These are phyloP conservation scores for Mamestra brassicae DNA, from an alignment of 2,888 invertebrate genomes.

Conservation along the genomic window DNA sequence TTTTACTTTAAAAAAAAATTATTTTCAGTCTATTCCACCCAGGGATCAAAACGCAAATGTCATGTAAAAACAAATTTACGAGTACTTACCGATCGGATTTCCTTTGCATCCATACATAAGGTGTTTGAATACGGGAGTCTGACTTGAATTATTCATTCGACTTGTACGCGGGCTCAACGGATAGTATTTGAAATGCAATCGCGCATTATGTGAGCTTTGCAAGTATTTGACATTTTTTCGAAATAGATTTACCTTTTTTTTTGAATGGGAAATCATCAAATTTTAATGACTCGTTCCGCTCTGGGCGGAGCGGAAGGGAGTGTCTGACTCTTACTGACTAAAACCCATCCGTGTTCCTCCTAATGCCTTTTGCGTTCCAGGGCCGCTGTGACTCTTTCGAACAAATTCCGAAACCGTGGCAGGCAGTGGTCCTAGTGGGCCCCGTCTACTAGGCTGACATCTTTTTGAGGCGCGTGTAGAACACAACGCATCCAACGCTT, in stretches of 20 bases:
- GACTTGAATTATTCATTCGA: constrained; percentile 82
- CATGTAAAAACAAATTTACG: constrained; percentile 67
- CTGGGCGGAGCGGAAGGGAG: too few relatives aligned
- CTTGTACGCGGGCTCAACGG: constrained; percentile 73
- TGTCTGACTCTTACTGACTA: too few relatives aligned
- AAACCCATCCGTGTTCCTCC: too few relatives aligned
- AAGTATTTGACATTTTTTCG: constrained; percentile 70
- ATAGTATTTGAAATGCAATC: constrained; percentile 82
- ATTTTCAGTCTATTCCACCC: neutral
- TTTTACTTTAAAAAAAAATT: neutral
- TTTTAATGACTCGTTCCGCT: too few relatives aligned
- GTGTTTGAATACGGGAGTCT: constrained; percentile 67
- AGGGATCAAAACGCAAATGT: constrained; percentile 43
- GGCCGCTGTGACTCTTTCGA: too few relatives aligned
- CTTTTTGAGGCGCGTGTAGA: too few relatives aligned
- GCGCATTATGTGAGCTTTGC: constrained; percentile 80
- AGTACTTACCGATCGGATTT: constrained; percentile 77
- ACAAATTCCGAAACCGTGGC: too few relatives aligned
- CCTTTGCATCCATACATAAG: constrained; percentile 72
- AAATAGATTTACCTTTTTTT: constrained; percentile 55
- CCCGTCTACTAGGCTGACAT: too few relatives aligned
- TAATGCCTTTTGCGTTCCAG: too few relatives aligned
- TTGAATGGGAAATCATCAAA: too few relatives aligned
- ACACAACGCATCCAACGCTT: too few relatives aligned
- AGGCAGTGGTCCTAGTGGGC: too few relatives aligned